These are phyloP conservation scores for Festucalex cinctus DNA, from an alignment of 2,113 vertebrate genomes.

Conservation along the genomic window DNA sequence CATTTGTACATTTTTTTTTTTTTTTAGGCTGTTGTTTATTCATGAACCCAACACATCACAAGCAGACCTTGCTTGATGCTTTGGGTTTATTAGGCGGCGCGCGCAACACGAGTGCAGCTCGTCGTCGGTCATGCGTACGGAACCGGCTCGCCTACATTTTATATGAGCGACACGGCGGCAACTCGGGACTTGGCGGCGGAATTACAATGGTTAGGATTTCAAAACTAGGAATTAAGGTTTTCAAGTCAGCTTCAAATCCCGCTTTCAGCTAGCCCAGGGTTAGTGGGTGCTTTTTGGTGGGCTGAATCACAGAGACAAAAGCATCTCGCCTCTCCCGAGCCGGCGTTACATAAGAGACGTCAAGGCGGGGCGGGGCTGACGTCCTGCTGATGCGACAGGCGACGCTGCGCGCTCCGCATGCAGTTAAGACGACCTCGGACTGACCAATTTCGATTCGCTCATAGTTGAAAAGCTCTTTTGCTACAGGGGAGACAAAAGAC, in stretches of 20 bases:
- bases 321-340: constrained; percentile 16
- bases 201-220: too few species aligned
- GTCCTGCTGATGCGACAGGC: constrained; percentile 42
- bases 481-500: too few species aligned
- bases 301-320: background rate
- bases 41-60: background rate
- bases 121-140: constrained; percentile 50
- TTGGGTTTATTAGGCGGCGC: constrained; percentile 14
- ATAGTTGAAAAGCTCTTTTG: too few species aligned
- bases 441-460: background rate
- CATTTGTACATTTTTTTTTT: too few species aligned
- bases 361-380: constrained; percentile 33
- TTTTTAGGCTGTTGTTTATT: too few species aligned
- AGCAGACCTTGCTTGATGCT: background rate
- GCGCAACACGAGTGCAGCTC: constrained; percentile 17
- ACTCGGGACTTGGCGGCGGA: too few species aligned
- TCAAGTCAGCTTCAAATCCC: too few species aligned
- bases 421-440: constrained; percentile 23
- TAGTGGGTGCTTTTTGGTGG: too few species aligned
- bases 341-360: constrained; percentile 57
- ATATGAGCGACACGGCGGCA: constrained; percentile 55
- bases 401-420: constrained; percentile 62
- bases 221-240: too few species aligned
- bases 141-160: constrained; percentile 52
- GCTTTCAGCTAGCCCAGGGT: too few species aligned